Evolutionary conservation across 2,888 invertebrate species (phyloP), one percentile per base, ranked within the genome.

Genomic region (Minunthozetes semirufus): DNA sequence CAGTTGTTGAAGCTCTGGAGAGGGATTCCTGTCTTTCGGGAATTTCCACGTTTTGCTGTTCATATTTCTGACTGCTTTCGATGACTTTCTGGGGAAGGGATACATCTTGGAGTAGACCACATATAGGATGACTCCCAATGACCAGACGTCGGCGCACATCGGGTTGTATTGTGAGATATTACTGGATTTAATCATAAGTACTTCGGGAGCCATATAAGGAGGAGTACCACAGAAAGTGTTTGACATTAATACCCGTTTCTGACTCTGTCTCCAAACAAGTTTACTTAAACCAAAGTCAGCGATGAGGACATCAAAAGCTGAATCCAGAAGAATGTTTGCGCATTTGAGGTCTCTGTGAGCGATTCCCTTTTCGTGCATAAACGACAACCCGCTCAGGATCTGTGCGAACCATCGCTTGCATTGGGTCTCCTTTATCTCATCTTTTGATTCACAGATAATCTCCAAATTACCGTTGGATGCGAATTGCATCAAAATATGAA

Each of bases 361-460:
- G 13, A 75, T 75, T 13, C 38, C 61, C 19, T 61, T 29, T 15
- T 22, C 17, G 38, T 75, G 75, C 61, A 75, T 42, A 66, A 33
- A 42, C 3, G 61, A 38, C 22, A 75, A n/a, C 13, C 59, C 72
- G 15, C 42, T 71, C 19, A 72, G 19, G 42, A 75, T 75, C 46
- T 75, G 75, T n/a, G 48, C 53, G 27, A 73, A 61, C 63, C 59
- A 42, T 33, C 11, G 6, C 33, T 61, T 22, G 4, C 53, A 29
- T n/a, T 11, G n/a, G 15, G 0, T 9, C 38, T 75, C 75, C 1
- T 13, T 17, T 4, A 75, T 33, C 27, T 29, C 61, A 11, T 19
- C 50, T 15, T 74, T 29, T 4, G 29, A 17, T 15, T 71, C 17
- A 96, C 73, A 63, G n/a, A 73, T 15, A 15, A 38, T 15, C 8